Evolutionary conservation across 2,888 invertebrate species (phyloP), one percentile per base, ranked within the genome.

Genomic region (Strigamia maritima): DNA sequence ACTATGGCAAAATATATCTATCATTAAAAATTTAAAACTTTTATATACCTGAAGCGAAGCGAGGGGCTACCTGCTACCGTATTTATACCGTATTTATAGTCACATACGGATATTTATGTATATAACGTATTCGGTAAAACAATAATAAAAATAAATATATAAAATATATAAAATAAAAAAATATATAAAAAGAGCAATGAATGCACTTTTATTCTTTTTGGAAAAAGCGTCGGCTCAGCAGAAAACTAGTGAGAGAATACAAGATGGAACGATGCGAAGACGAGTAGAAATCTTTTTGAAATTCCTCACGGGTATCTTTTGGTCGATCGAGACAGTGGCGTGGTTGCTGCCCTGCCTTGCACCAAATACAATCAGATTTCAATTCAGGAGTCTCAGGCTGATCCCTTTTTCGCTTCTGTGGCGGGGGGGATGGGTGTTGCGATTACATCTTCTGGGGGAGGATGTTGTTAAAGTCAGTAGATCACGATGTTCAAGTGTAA

Each of bases 301-400:
- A 49, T 49, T 49, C 49, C 49, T 49, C 49, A 49, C 49, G 49
- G 49, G 49, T 49, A 49, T 49, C 49, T 49, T 49, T 49, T 49
- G 49, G 49, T 49, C 49, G 49, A 49, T 49, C 49, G 49, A 49
- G 14, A 49, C 49, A 49, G 49, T 49, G 49, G 14, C 49, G 49
- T 49, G 49, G 49, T 49, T 49, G 49, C 10, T 49, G n/a, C 19
- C 14, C 49, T 49, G 49, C 49, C 49, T 19, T 49, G n/a, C 49
- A 49, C 49, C 49, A 49, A 49, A 49, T 49, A 49, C 49, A 49
- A 49, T 49, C 49, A 49, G 49, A 49, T 49, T 49, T 49, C 49
- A 49, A 49, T 49, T 49, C 49, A 49, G 49, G 49, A 49, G 49
- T 49, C 49, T 49, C 49, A 6, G 49, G 49, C 49, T 49, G 49